Evolutionary conservation across 2,797 vertebrate species (phyloP).

Genomic region (Xiphorhynchus erythropygius): DNA sequence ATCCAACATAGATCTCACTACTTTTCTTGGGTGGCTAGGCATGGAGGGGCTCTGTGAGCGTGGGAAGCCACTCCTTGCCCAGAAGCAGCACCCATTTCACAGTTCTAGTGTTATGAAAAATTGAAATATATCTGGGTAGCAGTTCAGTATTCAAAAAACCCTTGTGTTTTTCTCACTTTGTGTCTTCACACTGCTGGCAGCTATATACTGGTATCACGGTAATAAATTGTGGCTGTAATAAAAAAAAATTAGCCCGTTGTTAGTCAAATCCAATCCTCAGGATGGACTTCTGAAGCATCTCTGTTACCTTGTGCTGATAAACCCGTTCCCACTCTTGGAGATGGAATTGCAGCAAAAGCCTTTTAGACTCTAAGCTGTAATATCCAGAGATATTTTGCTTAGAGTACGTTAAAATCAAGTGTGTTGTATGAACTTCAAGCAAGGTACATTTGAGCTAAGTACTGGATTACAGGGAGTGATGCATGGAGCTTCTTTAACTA

Average conservation of each 20-base stretch:
- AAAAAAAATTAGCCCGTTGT: not conserved
- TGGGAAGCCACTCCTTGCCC: not conserved
- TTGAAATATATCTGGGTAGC: not conserved
- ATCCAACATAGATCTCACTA: accelerated
- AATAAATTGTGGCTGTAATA: not conserved
- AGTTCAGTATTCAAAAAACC: not conserved
- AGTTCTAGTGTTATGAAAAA: not conserved
- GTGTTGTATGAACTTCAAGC: constrained; percentile 48
- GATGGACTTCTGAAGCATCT: not conserved
- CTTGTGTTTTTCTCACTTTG: not conserved
- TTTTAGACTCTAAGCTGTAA: constrained; percentile 13
- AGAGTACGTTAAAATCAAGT: constrained; percentile 41
- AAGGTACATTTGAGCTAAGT: constrained; percentile 43
- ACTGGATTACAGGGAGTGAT: constrained; percentile 55
- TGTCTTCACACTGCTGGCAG: not conserved
- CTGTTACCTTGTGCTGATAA: not conserved
- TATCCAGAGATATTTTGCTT: constrained; percentile 50
- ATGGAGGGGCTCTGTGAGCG: not conserved
- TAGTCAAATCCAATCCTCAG: not conserved
- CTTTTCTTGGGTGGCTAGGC: not conserved
- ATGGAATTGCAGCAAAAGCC: not conserved
- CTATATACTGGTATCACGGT: not conserved
- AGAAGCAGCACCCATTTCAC: not conserved
- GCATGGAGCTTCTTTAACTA: constrained; percentile 63
- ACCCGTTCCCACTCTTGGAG: not conserved